Evolutionary conservation across 92 coral and sea anemone species (phyloP), one percentile per base, ranked within the genome.

Genomic region (Pocillopora grandis): DNA sequence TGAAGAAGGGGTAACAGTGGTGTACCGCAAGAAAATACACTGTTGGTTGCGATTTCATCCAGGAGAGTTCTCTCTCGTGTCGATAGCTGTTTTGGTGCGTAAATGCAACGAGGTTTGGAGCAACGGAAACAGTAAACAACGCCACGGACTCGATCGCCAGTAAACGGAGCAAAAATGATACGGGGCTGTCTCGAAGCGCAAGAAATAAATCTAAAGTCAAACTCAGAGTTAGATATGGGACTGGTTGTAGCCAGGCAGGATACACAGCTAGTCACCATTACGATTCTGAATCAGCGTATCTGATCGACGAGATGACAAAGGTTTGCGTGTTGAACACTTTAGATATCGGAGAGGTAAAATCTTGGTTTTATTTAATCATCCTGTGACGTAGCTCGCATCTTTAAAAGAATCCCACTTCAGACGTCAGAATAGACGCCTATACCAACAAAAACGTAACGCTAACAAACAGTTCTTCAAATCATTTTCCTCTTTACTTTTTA

Each of bases 101-200:
- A 92, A 59, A 92, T 79, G 67, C 95, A 92, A 27, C 95, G 93
- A 59, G 93, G 95, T 71, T 92, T 92, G 76, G 79, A 84, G 64
- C 95, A 92, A 12, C 95, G 95, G 75, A 82, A 92, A 69, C 95
- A 92, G 14, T 80, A 31, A 62, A 90, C 80, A 12, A 87, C 77
- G 17, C 76, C 52, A 10, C 95, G 87, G 14, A 92, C 95, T 31
- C 88, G 78, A 7, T 81, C 73, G 27, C 95, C 91, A 17, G 93
- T 90, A 73, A 78, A 92, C 11, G 86, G 86, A 10, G 89, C 89
- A 68, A 76, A 76, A 5, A 85, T 61, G 4, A 78, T 66, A 33
- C 76, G 76, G 8, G 76, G n/a, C 16, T 15, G 64, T 58, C 57
- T 80, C 23, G 62, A 16, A 49, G 31, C 58, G 42, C 64, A 49